phyloP scores from a whole-genome alignment of 2,888 invertebrate genomes.

The Nematopogon swammerdamellus region DNA sequence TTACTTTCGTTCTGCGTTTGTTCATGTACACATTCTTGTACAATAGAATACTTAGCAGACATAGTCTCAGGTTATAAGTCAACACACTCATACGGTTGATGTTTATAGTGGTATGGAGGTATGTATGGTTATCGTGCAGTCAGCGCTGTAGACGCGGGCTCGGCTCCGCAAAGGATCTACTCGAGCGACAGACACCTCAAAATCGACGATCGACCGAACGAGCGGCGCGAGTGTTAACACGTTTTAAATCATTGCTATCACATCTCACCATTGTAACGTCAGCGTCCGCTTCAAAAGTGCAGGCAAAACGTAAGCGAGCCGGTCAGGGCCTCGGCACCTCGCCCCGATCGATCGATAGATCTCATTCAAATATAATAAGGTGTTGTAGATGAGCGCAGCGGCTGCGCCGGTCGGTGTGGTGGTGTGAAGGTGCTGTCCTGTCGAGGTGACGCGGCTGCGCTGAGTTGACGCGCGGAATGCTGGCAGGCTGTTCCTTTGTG shows the following conservation, averaged over 20 bases:
- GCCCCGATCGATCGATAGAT: slow-evolving; percentile 54
- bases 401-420: slow-evolving; percentile 15
- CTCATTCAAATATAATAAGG: slow-evolving; percentile 54
- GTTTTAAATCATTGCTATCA: slow-evolving; percentile 58
- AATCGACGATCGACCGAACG: neutral
- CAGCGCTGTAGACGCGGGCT: neutral
- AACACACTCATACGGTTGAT: too few relatives aligned
- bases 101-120: too few relatives aligned
- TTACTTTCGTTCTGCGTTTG: too few relatives aligned
- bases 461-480: slow-evolving; percentile 8
- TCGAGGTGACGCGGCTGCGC: slow-evolving; percentile 20
- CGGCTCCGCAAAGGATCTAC: neutral
- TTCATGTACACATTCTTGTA: too few relatives aligned
- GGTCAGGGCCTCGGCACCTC: slow-evolving; percentile 9
- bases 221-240: slow-evolving; percentile 42
- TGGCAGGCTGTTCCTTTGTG: slow-evolving; percentile 19
- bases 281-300: slow-evolving; percentile 52
- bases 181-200: neutral
- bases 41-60: too few relatives aligned
- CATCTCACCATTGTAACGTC: slow-evolving; percentile 49
- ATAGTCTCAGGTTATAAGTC: too few relatives aligned
- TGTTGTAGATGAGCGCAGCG: slow-evolving; percentile 48
- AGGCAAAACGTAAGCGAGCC: neutral
- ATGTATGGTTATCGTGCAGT: too few relatives aligned
- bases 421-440: slow-evolving; percentile 14